Percentiles rank a stretch among this genome's conserved stretches.
Evolutionary conservation across 2,113 vertebrate species (phyloP).

Genomic region (Ciconia maguari): DNA sequence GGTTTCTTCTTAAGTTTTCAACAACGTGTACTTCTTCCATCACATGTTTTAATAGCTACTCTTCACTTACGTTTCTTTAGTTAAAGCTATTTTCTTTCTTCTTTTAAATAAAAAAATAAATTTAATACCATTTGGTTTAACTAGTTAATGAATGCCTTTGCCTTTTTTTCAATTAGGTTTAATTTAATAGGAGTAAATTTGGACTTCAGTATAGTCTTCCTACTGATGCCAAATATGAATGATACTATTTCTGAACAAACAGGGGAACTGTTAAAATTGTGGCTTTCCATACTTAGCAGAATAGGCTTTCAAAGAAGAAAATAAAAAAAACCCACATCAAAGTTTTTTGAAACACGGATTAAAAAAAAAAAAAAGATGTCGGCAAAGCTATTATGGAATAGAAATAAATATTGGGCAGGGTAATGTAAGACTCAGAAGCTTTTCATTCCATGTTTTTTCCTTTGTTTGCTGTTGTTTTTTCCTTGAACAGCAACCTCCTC

Average conservation of each 20-base stretch:
- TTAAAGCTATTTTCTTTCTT: constrained; percentile 24
- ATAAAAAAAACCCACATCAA: neutral
- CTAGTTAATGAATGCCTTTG: constrained; percentile 17
- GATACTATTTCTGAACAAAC: constrained; percentile 56
- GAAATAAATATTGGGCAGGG: neutral
- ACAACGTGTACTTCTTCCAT: neutral
- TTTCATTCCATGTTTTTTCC: neutral
- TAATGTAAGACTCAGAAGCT: constrained; percentile 6
- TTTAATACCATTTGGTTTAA: constrained; percentile 45
- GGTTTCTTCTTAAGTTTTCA: constrained; percentile 39
- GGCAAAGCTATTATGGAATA: constrained; percentile 23
- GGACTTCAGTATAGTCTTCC: constrained; percentile 23
- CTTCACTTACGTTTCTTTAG: neutral
- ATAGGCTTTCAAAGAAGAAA: constrained; percentile 57
- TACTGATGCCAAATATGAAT: constrained; percentile 41
- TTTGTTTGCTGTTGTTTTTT: neutral
- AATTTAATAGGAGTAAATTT: constrained; percentile 61
- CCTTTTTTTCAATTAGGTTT: constrained; percentile 61
- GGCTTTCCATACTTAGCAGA: constrained; percentile 48
- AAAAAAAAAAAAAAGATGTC: neutral
- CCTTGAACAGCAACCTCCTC: neutral
- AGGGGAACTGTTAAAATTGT: constrained; percentile 32
- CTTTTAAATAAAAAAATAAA: constrained; percentile 40
- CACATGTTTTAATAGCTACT: neutral
- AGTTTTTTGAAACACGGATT: constrained; percentile 9